Conservation (phyloP, 2,113 vertebrate species). For the Triplophysa siluroides region DNA sequence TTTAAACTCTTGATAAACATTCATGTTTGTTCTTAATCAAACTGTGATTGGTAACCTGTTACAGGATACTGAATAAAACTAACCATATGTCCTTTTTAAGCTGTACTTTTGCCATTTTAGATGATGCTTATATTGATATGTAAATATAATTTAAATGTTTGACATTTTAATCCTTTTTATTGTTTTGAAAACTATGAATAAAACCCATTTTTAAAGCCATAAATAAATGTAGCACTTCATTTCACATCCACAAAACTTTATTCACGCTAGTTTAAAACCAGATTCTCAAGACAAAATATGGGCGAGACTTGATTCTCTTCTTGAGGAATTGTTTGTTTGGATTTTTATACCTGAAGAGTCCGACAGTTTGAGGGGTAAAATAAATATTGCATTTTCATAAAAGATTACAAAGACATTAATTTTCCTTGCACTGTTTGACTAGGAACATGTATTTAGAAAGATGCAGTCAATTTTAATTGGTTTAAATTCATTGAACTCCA, state of each 20-base stretch:
- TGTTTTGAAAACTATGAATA: constrained; percentile 18
- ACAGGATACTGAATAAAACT: not conserved
- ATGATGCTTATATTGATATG: not conserved
- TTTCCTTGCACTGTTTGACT: too few species aligned
- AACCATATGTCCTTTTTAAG: not conserved
- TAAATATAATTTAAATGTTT: constrained; percentile 30
- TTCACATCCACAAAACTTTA: not conserved
- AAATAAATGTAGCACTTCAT: not conserved
- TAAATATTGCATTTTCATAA: too few species aligned
- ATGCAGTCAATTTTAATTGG: too few species aligned
- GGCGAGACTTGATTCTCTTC: too few species aligned
- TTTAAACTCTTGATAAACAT: not conserved
- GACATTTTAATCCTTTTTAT: not conserved
- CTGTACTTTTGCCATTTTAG: constrained; percentile 5
- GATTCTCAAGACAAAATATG: too few species aligned
- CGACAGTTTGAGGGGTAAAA: too few species aligned
- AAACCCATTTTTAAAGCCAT: not conserved
- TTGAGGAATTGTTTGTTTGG: too few species aligned
- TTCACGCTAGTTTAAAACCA: not conserved
- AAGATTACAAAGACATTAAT: too few species aligned
- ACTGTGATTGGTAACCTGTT: constrained; percentile 8
- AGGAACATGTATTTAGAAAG: too few species aligned
- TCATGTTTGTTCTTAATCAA: not conserved
- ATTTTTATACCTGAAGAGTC: too few species aligned
- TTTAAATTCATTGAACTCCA: too few species aligned